Conservation (phyloP, 2,113 vertebrate species). For the Eublepharis macularius region DNA sequence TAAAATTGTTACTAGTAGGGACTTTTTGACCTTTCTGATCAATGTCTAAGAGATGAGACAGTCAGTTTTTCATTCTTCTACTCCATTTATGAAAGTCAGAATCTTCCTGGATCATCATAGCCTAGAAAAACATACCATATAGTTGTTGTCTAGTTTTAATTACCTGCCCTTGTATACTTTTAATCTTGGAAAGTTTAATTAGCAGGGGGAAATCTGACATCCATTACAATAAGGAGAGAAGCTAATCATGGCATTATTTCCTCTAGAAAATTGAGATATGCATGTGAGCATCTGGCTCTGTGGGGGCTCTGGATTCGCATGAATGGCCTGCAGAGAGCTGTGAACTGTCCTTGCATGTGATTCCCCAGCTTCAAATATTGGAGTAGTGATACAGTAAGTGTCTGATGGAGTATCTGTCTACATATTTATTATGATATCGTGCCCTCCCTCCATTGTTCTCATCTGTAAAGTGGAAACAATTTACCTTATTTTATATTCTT, state of each 20-base stretch:
- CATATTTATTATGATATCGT: not conserved
- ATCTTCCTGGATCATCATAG: not conserved
- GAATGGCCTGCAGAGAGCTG: not conserved
- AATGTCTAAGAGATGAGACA: not conserved
- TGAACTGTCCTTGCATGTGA: not conserved
- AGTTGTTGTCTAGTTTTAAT: conserved; percentile 21
- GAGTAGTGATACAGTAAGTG: conserved; percentile 1
- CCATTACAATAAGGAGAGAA: not conserved
- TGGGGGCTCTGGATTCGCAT: not conserved
- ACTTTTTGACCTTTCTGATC: not conserved
- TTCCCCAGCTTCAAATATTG: not conserved
- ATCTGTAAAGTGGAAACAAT: not conserved
- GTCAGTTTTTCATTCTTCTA: not conserved
- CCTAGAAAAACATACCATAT: conserved; percentile 4
- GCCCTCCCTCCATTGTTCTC: not conserved
- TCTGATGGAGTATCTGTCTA: not conserved
- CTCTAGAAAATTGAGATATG: not conserved
- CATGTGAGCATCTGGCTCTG: not conserved
- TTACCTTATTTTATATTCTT: not conserved
- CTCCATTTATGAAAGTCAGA: no score
- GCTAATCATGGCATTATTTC: not conserved
- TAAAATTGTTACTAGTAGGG: not conserved
- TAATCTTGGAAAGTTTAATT: not conserved
- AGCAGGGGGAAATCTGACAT: not conserved
- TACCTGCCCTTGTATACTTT: not conserved